Evolutionary conservation across 2,113 vertebrate genomes (phyloP).

Genomic region (Nanorana parkeri): DNA sequence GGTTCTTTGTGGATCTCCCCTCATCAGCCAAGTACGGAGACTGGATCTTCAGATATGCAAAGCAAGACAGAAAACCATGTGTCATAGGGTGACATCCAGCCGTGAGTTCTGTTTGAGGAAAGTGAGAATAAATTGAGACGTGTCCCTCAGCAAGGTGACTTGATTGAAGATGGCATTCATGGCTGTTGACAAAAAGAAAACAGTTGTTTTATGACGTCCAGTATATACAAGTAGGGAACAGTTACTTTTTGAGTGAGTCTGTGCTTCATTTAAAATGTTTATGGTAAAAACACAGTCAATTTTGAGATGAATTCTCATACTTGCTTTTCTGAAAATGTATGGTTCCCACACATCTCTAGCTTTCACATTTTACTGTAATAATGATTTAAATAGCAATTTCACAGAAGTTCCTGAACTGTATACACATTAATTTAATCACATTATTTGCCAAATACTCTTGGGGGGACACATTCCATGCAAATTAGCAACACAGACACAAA

Average conservation of each 20-base stretch:
- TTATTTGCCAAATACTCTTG: no score
- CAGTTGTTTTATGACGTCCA: background rate
- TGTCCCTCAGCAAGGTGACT: background rate
- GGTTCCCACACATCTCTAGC: no score
- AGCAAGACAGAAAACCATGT: background rate
- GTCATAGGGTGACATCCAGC: background rate
- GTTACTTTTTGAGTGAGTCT: background rate
- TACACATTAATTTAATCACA: no score
- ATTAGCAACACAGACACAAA: no score
- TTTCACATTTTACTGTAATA: no score
- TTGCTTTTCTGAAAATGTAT: no score
- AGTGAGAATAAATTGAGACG: background rate
- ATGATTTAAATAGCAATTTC: no score
- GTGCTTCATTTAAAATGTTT: background rate
- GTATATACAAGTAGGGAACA: background rate
- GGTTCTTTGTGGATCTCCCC: background rate
- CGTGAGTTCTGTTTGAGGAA: background rate
- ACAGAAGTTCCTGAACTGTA: no score
- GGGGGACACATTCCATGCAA: no score
- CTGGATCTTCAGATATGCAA: conserved; percentile 29
- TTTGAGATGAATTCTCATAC: no score
- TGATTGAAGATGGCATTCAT: background rate
- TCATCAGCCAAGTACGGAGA: background rate
- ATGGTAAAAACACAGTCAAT: background rate
- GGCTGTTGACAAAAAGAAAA: background rate